phyloP scores from a whole-genome alignment of 2,888 invertebrate species.

The Mimachlamys varia region DNA sequence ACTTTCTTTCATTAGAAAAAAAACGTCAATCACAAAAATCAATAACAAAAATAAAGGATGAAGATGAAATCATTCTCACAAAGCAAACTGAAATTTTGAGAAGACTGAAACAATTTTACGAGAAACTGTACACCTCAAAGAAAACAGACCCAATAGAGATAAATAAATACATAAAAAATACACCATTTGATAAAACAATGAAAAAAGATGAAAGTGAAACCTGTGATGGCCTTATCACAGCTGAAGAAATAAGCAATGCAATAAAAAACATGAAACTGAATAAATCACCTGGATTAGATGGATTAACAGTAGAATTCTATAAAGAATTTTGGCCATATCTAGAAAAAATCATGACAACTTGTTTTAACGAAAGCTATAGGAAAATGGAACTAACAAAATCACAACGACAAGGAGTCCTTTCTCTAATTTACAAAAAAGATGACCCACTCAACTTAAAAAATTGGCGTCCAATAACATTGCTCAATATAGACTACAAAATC shows the following conservation, averaged over 20 bases:
- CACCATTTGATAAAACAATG: too few relatives aligned
- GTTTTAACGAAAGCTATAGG: constrained; percentile 3
- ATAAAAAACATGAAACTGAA: constrained; percentile 14
- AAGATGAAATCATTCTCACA: too few relatives aligned
- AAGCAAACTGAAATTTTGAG: too few relatives aligned
- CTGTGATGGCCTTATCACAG: too few relatives aligned
- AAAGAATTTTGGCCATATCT: neutral
- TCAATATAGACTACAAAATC: constrained; percentile 41
- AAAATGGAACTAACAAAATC: neutral
- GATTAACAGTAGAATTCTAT: constrained; percentile 23
- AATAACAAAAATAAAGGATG: too few relatives aligned
- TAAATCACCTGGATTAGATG: constrained; percentile 41
- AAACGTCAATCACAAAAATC: too few relatives aligned
- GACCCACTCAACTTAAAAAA: constrained; percentile 23
- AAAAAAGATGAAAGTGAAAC: too few relatives aligned
- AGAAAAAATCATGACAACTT: neutral
- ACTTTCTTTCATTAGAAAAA: too few relatives aligned
- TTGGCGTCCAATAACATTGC: constrained; percentile 42
- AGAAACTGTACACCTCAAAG: neutral
- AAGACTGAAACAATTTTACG: neutral
- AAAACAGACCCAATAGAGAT: too few relatives aligned
- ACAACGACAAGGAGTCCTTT: neutral
- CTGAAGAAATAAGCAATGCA: too few relatives aligned
- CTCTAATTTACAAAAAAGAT: constrained; percentile 43
- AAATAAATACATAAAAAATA: too few relatives aligned